A percentile compares a stretch with the other conserved stretches of the same genome.
Evolutionary conservation across 1,140 invertebrate genomes (phyloP).

Genomic region (Aphis craccivora): DNA sequence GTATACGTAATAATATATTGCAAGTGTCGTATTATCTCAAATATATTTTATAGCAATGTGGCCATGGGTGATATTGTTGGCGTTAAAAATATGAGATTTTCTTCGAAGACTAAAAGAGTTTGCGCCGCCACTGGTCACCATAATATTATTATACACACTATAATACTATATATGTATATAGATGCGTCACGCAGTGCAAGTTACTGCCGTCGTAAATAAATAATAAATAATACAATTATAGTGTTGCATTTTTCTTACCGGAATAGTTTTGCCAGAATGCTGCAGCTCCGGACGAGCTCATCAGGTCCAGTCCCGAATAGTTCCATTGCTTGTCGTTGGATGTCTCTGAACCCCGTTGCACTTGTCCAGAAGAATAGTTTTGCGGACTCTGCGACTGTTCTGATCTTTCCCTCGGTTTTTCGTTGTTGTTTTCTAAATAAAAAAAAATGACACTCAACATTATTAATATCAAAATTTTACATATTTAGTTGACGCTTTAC

Average conservation of each 20-base stretch:
- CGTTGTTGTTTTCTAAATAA: slow-evolving; percentile 32
- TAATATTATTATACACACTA: not conserved
- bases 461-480: not conserved
- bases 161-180: not conserved
- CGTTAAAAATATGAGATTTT: not conserved
- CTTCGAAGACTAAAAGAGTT: not conserved
- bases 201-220: not conserved
- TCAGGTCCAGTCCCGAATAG: slow-evolving; percentile 64
- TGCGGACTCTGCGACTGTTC: slow-evolving; percentile 45
- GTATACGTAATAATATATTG: not conserved
- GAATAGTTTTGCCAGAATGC: slow-evolving; percentile 90
- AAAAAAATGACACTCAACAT: not conserved
- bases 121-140: not conserved
- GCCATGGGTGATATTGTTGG: not conserved
- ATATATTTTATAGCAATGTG: not conserved
- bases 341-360: slow-evolving; percentile 62
- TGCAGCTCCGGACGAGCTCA: slow-evolving; percentile 66
- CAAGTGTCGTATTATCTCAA: not conserved
- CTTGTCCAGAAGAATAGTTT: slow-evolving; percentile 10
- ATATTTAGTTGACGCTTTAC: not conserved
- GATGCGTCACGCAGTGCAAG: not conserved
- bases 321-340: slow-evolving; percentile 66
- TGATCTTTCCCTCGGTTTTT: slow-evolving; percentile 37
- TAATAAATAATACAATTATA: not conserved
- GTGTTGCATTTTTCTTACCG: slow-evolving; percentile 66